Conservation (phyloP, 1,140 invertebrate genomes). For the Cotesia chilonis region DNA sequence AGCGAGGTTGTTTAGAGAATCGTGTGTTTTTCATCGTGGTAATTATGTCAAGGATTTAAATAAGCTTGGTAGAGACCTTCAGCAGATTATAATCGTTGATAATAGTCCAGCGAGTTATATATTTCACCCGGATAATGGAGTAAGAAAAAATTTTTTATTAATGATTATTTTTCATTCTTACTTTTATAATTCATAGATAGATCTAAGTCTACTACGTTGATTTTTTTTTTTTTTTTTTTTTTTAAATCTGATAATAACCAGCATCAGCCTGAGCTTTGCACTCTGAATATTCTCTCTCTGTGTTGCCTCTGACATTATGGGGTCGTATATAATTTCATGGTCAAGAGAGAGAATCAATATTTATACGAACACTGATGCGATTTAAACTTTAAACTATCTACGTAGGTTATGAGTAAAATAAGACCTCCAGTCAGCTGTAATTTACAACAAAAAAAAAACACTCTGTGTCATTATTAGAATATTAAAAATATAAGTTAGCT, state of each 20-base stretch:
- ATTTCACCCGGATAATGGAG: conserved; percentile 99
- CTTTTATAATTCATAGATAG: neutral
- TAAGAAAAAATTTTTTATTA: conserved; percentile 67
- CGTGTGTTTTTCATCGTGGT: conserved; percentile 98
- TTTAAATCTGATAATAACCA: neutral
- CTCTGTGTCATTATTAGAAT: neutral
- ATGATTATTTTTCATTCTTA: conserved; percentile 19
- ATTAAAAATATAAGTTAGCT: too few species aligned
- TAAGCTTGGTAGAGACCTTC: conserved; percentile 93
- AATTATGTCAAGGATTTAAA: conserved; percentile 99
- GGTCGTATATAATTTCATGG: conserved; percentile 22
- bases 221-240: conserved; percentile 4
- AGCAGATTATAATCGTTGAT: conserved; percentile 98
- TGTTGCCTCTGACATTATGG: conserved; percentile 29
- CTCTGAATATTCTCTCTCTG: neutral
- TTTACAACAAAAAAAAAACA: conserved; percentile 17
- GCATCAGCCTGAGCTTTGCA: neutral
- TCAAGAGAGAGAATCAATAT: conserved; percentile 28
- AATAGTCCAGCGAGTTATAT: conserved; percentile 99
- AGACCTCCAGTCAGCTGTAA: conserved; percentile 1
- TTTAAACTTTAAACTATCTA: conserved; percentile 12
- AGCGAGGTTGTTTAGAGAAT: conserved; percentile 96
- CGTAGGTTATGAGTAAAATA: conserved; percentile 10
- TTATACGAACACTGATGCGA: conserved; percentile 5
- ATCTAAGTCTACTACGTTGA: neutral